These are phyloP conservation scores for Eilema depressum DNA, from an alignment of 2,888 invertebrate genomes.

Conservation along the genomic window DNA sequence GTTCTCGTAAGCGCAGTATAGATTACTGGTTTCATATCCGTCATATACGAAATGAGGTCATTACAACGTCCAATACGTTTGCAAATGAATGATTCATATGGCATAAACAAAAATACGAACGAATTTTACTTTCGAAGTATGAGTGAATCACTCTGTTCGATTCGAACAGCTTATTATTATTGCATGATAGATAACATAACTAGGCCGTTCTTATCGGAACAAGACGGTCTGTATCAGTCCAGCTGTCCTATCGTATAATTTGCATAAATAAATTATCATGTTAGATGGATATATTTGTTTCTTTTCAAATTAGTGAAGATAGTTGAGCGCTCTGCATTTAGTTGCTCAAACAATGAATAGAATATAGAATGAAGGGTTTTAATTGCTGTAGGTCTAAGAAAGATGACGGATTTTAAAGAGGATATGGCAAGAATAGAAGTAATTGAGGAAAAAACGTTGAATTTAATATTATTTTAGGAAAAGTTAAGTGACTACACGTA, in stretches of 20 bases:
- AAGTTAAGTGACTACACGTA: too few relatives aligned
- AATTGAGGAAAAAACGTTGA: too few relatives aligned
- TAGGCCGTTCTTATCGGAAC: slow-evolving; percentile 55
- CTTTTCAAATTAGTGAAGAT: not conserved
- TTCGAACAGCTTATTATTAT: slow-evolving; percentile 32
- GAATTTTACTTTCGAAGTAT: slow-evolving; percentile 41
- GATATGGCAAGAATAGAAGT: too few relatives aligned
- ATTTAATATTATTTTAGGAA: too few relatives aligned
- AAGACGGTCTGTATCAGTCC: slow-evolving; percentile 56
- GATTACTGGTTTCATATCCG: slow-evolving; percentile 13
- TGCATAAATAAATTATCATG: slow-evolving; percentile 33
- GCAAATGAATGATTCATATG: slow-evolving; percentile 42
- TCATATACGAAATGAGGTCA: slow-evolving; percentile 37
- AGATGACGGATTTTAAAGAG: too few relatives aligned
- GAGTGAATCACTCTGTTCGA: slow-evolving; percentile 31
- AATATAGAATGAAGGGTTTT: too few relatives aligned
- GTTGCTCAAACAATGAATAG: too few relatives aligned
- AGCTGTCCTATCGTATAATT: slow-evolving; percentile 49
- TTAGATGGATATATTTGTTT: slow-evolving; percentile 19
- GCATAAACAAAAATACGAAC: slow-evolving; percentile 10
- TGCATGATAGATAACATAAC: slow-evolving; percentile 49
- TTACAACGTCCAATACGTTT: slow-evolving; percentile 29
- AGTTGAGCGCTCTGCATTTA: too few relatives aligned
- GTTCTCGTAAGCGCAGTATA: slow-evolving; percentile 24
- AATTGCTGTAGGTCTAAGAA: too few relatives aligned